Evolutionary conservation across 1,140 invertebrate genomes (phyloP), one percentile per base, ranked within the genome.

Genomic region (Dendroctonus valens): DNA sequence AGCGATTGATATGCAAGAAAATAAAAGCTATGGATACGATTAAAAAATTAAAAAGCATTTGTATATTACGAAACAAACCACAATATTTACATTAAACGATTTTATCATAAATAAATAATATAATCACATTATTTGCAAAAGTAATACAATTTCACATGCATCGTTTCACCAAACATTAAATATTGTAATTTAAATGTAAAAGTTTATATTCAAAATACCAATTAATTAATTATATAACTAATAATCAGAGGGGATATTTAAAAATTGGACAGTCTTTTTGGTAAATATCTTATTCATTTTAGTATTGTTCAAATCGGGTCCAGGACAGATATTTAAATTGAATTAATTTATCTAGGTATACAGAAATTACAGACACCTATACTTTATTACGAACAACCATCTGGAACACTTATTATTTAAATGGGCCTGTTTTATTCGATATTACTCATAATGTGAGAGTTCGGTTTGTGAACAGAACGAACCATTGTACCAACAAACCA

Each of bases 61-160:
- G 12, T 65, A 55, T 65, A 65, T 65, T 65, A 65, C 39, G 62
- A 65, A 65, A 65, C 55, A 63, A 63, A 58, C 9, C 51, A 65
- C 62, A 65, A 58, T 65, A 65, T 65, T 57, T 65, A 65, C 62
- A 65, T 57, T 65, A 57, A 65, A 65, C 54, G 41, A 57, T 58
- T 12, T 58, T 26, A 54, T 63, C 50, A 63, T 55, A 65, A 65
- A 65, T 62, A 54, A 60, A 40, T 60, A 46, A 50, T 12, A 26
- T 38, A 54, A 41, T 48, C 41, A 63, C 41, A 63, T 63, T 54
- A 65, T 41, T 57, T 53, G 62, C 62, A 65, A 65, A 37, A 48
- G 15, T 57, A 50, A n/a, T 26, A 7, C 39, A 49, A 49, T 48
- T 59, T 48, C 41, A 49, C 38, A 12, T 39, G n/a, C 38, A 54